phyloP scores from a whole-genome alignment of 2,888 invertebrate species.

The Ceriagrion tenellum region DNA sequence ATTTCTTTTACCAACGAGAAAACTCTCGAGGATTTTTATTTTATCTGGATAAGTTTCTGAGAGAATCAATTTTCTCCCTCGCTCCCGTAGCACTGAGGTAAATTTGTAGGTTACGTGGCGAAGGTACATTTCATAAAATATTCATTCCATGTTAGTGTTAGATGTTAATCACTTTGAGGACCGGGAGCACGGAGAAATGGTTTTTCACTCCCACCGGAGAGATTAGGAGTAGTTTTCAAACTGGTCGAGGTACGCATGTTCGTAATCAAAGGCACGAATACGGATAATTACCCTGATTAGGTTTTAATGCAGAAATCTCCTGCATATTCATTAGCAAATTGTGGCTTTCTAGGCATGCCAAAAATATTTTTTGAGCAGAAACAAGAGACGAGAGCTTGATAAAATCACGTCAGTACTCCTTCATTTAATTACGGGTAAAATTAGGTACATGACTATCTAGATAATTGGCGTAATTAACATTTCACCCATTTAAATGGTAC shows the following conservation, averaged over 20 bases:
- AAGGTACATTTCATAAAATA: neutral
- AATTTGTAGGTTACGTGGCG: neutral
- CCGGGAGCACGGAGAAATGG: neutral
- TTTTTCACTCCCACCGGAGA: neutral
- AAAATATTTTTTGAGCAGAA: neutral
- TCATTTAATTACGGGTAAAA: neutral
- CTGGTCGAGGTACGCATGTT: neutral
- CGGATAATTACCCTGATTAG: slow-evolving; percentile 3
- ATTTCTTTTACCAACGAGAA: neutral
- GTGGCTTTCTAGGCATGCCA: neutral
- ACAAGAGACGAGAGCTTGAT: neutral
- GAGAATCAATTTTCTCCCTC: slow-evolving; percentile 1
- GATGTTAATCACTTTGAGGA: neutral
- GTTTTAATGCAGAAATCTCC: neutral
- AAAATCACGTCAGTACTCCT: neutral
- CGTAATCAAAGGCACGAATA: neutral
- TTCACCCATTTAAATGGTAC: neutral
- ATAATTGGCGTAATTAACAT: neutral
- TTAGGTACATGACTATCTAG: neutral
- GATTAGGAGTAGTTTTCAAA: slow-evolving; percentile 18
- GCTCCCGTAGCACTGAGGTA: neutral
- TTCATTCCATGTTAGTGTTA: neutral
- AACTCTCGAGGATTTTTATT: neutral
- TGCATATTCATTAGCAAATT: neutral
- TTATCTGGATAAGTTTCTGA: neutral